Evolutionary conservation across 2,797 vertebrate species (phyloP), one percentile per base, ranked within the genome.

Genomic region (Nasua narica): DNA sequence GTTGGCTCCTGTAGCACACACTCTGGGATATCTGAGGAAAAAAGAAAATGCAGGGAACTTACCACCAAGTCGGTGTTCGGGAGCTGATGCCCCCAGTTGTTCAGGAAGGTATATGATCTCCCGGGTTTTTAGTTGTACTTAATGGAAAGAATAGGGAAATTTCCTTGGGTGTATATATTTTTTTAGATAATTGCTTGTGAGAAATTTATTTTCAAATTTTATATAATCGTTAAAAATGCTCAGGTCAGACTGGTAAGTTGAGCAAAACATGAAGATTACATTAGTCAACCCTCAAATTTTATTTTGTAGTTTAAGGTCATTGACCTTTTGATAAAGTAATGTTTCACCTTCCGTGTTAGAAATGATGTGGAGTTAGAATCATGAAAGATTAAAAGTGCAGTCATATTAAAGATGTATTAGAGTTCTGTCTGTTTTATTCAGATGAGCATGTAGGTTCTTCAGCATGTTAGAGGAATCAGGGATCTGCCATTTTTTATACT

Each of bases 131-230:
- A 58, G 40, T 74, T 50, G 37, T 86, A 35, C 19, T 67, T 82
- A 50, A 40, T 54, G 14, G 32, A 25, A 74, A 79, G 29, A 72
- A 40, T 19, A 37, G 52, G 35, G 19, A 78, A 76, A 87, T 76
- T 67, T 48, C 16, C 40, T 23, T 25, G 2, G 23, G 32, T 85
- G 9, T 19, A 23, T 52, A 32, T 32, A 67, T 35, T 19, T 76
- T 79, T 86, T 78, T 72, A 67, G 40, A 27, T 21, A 81, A 74
- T 87, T 87, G 56, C 23, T 40, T 43, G 25, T 83, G 19, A 56
- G 70, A 43, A 87, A 27, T 91, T n/a, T 46, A 32, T 87, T 96
- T 91, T 62, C 35, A 65, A 10, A 48, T 86, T 91, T 96, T 74
- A 67, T 60, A 1, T 50, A 62, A 16, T 87, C n/a, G 27, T 72